Base-by-base conservation (phyloP, 2,888 invertebrate species). In the Octonoba sinensis region DNA sequence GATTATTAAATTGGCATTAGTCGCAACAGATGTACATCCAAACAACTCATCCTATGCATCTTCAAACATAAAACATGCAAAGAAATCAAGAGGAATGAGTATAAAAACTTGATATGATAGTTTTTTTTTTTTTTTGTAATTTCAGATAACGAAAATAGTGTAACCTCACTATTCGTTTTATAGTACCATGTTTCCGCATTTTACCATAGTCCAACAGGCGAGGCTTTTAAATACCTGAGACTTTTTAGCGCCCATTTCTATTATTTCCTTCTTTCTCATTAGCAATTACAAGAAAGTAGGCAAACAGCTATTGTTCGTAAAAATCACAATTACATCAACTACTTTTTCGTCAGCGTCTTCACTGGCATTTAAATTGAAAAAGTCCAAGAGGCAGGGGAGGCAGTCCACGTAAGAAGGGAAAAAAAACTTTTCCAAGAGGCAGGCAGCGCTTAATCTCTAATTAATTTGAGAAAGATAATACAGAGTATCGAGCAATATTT, bases 401-500 rank as follows among this genome's bases (percentile, higher is more conserved):
- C 56, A 81, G 24, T 27, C 49, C 54, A 13, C 18, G 15, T 36
- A 57, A n/a, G 22, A 22, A 15, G 47, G 24, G 18, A 59, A 59
- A 59, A 62, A 62, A 62, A 62, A 62, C 22, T 24, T 11, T 36
- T 18, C 36, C 36, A 65, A 36, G 47, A 57, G 66, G 82, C 60
- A 82, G 67, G 76, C 82, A 76, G 54, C 67, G 75, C 59, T 82
- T 82, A 82, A 82, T 82, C 82, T 82, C 76, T 82, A 82, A 82
- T 82, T 82, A 82, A 82, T 75, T 82, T 82, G 82, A 82, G 82
- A 82, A 75, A 82, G 82, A 82, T 82, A 82, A 76, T 75, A 76
- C 82, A 82, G 75, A 82, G 82, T 82, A 82, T 82, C 82, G 82
- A 71, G 75, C 67, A 59, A 82, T 74, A 74, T 69, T 75, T 75